These are phyloP conservation scores for Belgica antarctica DNA, from an alignment of 2,888 invertebrate species.

Conservation along the genomic window DNA sequence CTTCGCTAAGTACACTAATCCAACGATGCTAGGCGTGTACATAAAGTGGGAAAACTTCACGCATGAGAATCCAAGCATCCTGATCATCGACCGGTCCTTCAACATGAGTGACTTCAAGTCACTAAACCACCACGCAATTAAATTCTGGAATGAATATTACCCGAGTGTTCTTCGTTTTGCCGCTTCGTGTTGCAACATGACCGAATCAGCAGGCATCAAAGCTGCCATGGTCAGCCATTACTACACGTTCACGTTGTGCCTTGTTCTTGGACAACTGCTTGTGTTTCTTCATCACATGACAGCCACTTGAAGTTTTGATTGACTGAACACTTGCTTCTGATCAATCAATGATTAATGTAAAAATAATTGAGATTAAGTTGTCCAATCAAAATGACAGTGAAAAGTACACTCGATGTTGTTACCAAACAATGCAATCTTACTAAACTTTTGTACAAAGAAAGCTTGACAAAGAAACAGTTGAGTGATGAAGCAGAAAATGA, in stretches of 20 bases:
- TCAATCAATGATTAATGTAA: neutral
- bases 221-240: neutral
- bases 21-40: conserved; percentile 67
- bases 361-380: conserved; percentile 18
- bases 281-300: neutral
- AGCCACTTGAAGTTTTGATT: neutral
- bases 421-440: neutral
- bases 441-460: neutral
- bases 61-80: conserved; percentile 65
- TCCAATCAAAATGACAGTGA: neutral
- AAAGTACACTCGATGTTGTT: too few species aligned
- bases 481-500: neutral
- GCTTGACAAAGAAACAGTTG: neutral
- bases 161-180: conserved; percentile 72
- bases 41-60: conserved; percentile 74
- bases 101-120: conserved; percentile 68
- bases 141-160: conserved; percentile 83
- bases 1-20: conserved; percentile 72
- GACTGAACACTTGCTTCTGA: too few species aligned
- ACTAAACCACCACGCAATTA: conserved; percentile 73
- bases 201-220: conserved; percentile 47
- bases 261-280: conserved; percentile 23
- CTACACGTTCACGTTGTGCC: conserved; percentile 5
- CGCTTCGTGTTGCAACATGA: conserved; percentile 70
- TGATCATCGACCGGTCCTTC: conserved; percentile 74